Base-by-base conservation (phyloP, 2,888 invertebrate genomes). In the Xestia rhomboidea region DNA sequence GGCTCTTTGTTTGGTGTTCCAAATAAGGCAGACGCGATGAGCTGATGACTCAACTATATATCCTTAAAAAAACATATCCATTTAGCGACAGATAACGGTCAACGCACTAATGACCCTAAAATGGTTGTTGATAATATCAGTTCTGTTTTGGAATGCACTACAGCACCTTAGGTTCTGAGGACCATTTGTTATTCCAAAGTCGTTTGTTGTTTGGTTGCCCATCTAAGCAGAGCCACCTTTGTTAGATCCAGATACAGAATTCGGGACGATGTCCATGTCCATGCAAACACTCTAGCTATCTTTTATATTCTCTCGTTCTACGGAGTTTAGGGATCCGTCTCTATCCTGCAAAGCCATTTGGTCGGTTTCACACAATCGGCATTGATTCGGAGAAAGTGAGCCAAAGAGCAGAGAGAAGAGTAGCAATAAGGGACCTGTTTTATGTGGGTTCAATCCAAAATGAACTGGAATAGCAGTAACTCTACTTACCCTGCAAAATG, bases 71-170 rank as follows among this genome's bases (percentile, higher is more conserved):
- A 18, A n/a, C 38, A 64, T 10, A 51, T 63, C 13, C 46, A 70
- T 64, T 72, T 73, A 60, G 38, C 38, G 60, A 81, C 63, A 70
- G 27, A 74, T 74, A 79, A 41, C 63, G 30, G 73, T 68, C 70
- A 66, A 46, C 74, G 73, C 30, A 80, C 77, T 80, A 73, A 73
- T 77, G 38, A 68, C 81, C 77, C 68, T 62, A 68, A n/a, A 44
- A 11, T 44, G 4, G 24, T 76, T 76, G 38, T 27, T 44, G 27
- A 21, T 51, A 13, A 38, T 41, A 24, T 18, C 34, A 34, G 8
- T 76, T 2, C 8, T 11, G 27, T 34, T 41, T 44, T 75, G 7
- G 63, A 63, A 51, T 38, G 38, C 24, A 38, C 11, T 57, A 49
- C 11, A 13, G n/a, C 41, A 27, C 13, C 18, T 27, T 8, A 18